Percentiles rank a stretch among this genome's conserved stretches.
phyloP scores from a whole-genome alignment of 2,113 vertebrate genomes.

The Elgaria multicarinata region DNA sequence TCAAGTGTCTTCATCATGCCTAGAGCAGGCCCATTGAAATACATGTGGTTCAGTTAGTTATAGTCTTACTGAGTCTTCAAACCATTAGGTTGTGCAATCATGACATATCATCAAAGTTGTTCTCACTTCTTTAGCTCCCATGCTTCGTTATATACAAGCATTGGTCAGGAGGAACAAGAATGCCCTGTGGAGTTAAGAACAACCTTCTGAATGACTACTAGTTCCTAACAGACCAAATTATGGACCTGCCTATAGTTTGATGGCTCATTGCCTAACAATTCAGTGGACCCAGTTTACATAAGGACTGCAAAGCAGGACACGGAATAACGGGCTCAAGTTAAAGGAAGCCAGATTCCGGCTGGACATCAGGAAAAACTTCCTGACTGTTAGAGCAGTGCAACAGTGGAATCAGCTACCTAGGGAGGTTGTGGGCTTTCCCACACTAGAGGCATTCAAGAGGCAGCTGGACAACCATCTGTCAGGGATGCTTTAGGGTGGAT shows the following conservation, averaged over 20 bases:
- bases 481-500: too few relatives aligned
- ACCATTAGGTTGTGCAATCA: neutral
- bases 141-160: neutral
- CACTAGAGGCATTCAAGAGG: too few relatives aligned
- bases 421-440: too few relatives aligned
- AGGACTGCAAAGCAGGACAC: constrained; percentile 17
- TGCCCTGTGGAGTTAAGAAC: neutral
- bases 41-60: neutral
- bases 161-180: neutral
- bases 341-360: too few relatives aligned
- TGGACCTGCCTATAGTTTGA: constrained; percentile 17
- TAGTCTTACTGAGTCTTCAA: neutral
- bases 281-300: constrained; percentile 5
- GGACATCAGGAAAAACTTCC: too few relatives aligned
- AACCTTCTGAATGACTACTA: neutral
- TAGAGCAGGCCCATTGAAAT: neutral
- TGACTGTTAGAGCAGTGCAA: too few relatives aligned
- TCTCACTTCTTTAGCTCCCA: neutral
- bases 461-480: too few relatives aligned
- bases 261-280: neutral
- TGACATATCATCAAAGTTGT: neutral
- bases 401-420: too few relatives aligned
- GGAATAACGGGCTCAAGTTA: too few relatives aligned
- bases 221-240: constrained; percentile 6
- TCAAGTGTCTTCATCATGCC: neutral